phyloP scores from a whole-genome alignment of 2,113 vertebrate genomes.

The Chinchilla lanigera region DNA sequence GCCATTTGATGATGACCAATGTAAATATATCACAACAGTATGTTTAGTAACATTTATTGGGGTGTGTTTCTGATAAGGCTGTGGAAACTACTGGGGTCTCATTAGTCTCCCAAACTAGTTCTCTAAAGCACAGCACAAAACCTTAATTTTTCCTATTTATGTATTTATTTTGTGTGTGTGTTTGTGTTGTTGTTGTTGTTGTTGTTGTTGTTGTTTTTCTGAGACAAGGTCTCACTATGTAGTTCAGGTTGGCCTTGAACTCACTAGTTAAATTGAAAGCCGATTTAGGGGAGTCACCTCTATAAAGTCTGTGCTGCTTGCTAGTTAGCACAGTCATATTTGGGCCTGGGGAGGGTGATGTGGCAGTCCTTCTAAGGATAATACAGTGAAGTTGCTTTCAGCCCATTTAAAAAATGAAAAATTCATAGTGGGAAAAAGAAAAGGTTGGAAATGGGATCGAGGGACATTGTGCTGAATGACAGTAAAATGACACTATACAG shows the following conservation, averaged over 20 bases:
- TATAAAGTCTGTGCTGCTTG: background rate
- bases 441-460: background rate
- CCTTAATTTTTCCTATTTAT: too few relatives aligned
- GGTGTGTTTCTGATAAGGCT: too few relatives aligned
- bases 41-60: too few relatives aligned
- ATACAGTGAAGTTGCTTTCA: background rate
- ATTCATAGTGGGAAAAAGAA: background rate
- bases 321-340: background rate
- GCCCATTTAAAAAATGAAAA: constrained; percentile 15
- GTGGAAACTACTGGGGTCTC: too few relatives aligned
- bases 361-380: background rate
- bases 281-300: background rate
- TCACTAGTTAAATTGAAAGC: background rate
- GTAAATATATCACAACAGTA: too few relatives aligned
- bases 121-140: background rate
- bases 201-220: too few relatives aligned
- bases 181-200: too few relatives aligned
- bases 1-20: too few relatives aligned
- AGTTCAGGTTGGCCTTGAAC: background rate
- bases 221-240: background rate
- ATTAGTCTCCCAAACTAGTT: background rate
- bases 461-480: background rate
- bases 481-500: background rate
- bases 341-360: background rate
- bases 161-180: too few relatives aligned